These are phyloP conservation scores for Gymnopithys bicolor DNA, from an alignment of 2,797 vertebrate genomes.

Conservation along the genomic window DNA sequence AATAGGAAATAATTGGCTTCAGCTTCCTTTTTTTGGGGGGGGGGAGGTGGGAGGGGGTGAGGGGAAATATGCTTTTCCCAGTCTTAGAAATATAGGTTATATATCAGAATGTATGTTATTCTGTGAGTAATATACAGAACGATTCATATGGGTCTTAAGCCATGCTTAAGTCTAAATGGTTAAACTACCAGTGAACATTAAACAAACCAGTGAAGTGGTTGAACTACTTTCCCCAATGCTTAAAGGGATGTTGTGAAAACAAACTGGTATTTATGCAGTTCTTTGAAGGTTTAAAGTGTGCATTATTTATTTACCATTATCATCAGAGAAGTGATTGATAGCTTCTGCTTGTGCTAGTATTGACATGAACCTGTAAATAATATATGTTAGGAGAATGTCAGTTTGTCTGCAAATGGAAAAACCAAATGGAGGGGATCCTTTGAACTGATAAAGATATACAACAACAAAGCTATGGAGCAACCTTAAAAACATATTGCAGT, in stretches of 20 bases:
- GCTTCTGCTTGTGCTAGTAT: conserved; percentile 37
- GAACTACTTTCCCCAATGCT: not conserved
- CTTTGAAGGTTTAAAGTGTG: conserved; percentile 56
- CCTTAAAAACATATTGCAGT: not conserved
- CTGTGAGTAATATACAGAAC: not conserved
- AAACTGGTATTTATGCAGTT: conserved; percentile 41
- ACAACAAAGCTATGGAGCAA: not conserved
- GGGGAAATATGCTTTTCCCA: not conserved
- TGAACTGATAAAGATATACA: conserved; percentile 38
- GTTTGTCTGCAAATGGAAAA: conserved; percentile 45
- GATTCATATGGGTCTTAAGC: not conserved
- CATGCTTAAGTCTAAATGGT: not conserved
- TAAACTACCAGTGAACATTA: not conserved
- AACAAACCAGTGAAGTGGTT: conserved; percentile 12
- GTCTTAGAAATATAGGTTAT: not conserved
- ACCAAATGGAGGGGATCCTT: conserved; percentile 24
- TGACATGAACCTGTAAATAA: conserved; percentile 54
- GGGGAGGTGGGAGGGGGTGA: rapidly evolving
- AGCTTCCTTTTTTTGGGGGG: not conserved
- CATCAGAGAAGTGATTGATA: conserved; percentile 55
- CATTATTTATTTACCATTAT: conserved; percentile 61
- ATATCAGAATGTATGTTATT: not conserved
- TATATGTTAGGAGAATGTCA: conserved; percentile 34
- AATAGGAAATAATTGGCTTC: not conserved
- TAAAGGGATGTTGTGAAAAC: conserved; percentile 40